Conservation (phyloP, 92 coral and sea anemone species). For the Epizoanthus ramosus region DNA sequence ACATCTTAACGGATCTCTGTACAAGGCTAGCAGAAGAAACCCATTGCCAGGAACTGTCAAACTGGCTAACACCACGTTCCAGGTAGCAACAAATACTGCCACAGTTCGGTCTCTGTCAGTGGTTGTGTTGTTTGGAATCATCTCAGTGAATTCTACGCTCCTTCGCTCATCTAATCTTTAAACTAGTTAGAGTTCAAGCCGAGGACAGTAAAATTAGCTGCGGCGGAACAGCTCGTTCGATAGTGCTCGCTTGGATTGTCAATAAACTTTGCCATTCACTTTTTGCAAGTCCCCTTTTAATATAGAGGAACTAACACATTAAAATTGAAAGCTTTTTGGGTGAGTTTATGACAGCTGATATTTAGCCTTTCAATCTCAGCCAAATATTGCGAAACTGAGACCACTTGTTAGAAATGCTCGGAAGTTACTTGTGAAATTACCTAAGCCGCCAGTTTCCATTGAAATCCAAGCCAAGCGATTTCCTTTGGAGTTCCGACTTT, state of each 20-base stretch:
- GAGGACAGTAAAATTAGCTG: no score
- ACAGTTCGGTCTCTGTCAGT: not conserved
- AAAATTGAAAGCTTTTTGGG: not conserved
- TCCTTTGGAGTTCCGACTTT: no score
- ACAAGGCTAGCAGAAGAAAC: constrained; percentile 45
- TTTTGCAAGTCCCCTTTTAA: no score
- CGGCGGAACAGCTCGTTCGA: no score
- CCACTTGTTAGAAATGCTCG: not conserved
- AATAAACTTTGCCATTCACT: no score
- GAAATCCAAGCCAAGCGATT: no score
- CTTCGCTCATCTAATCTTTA: not conserved
- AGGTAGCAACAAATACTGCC: constrained; percentile 16
- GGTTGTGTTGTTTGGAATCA: constrained; percentile 21
- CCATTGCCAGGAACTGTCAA: constrained; percentile 63
- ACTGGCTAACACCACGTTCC: constrained; percentile 38
- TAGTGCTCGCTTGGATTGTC: no score
- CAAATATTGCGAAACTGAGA: not conserved
- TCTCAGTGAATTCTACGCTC: not conserved
- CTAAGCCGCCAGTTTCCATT: not conserved
- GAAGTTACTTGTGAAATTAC: not conserved
- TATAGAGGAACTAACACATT: not conserved
- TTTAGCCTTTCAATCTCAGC: not conserved
- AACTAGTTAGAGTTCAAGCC: not conserved
- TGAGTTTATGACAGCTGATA: not conserved
- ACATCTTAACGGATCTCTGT: constrained; percentile 43